Percentiles rank a stretch among this genome's conserved stretches.
Evolutionary conservation across 2,888 invertebrate species (phyloP).

Genomic region (Sabellastarte sp.): DNA sequence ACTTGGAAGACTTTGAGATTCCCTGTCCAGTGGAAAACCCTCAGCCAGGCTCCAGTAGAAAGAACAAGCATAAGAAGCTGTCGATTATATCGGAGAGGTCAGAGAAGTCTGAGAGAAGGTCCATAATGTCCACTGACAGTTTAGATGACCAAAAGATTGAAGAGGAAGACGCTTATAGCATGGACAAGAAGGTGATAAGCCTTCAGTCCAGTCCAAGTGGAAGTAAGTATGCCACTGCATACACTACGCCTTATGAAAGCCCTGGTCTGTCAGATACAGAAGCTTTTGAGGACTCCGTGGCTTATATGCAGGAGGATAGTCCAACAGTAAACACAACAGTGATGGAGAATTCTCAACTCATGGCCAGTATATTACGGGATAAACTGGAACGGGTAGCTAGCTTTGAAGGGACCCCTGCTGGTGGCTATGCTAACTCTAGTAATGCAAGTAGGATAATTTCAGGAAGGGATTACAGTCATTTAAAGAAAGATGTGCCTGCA

Average conservation of each 20-base stretch:
- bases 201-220: neutral
- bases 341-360: neutral
- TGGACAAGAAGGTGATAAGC: no score
- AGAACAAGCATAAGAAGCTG: neutral
- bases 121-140: neutral
- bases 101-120: neutral
- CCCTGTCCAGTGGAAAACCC: neutral
- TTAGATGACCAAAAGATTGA: neutral
- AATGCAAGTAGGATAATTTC: no score
- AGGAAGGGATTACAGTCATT: no score
- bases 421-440: no score
- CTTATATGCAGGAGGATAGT: neutral
- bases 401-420: no score
- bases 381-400: neutral
- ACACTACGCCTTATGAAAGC: conserved; percentile 9
- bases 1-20: no score
- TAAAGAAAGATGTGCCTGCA: no score
- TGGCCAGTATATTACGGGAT: neutral
- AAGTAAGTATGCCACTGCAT: conserved; percentile 11
- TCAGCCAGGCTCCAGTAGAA: neutral
- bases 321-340: neutral
- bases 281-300: conserved; percentile 16
- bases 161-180: neutral
- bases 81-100: neutral
- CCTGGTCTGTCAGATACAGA: conserved; percentile 7